Conservation (phyloP, 2,797 vertebrate species). For the Crocidura indochinensis region DNA sequence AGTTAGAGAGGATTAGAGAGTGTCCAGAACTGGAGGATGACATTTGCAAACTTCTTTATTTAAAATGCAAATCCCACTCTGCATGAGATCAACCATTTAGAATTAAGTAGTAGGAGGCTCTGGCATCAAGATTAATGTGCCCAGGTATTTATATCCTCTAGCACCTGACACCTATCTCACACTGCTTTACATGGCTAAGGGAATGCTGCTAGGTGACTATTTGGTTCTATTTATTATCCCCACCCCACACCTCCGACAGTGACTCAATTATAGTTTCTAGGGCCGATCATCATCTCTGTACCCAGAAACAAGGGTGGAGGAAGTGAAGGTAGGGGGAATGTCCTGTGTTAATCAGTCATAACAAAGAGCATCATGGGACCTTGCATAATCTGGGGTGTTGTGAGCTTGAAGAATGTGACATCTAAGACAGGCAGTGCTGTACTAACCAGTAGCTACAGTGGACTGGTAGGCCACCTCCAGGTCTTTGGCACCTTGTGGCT, state of each 20-base stretch:
- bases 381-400: background rate
- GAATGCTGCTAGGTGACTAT: constrained; percentile 20
- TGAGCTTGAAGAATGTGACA: background rate
- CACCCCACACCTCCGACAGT: background rate
- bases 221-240: constrained; percentile 12
- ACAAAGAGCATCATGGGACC: background rate
- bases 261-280: constrained; percentile 62
- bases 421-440: background rate
- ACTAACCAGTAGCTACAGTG: background rate
- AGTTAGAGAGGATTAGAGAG: constrained; percentile 34
- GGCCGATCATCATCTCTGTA: background rate
- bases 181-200: constrained; percentile 56
- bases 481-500: background rate
- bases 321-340: background rate
- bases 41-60: constrained; percentile 15
- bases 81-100: background rate
- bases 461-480: background rate
- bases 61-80: constrained; percentile 23
- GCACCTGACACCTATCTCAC: constrained; percentile 28
- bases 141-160: constrained; percentile 42
- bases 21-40: constrained; percentile 32
- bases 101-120: too few relatives aligned
- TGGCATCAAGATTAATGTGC: background rate
- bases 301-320: background rate
- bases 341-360: background rate